A percentile compares a stretch with the other conserved stretches of the same genome.
Evolutionary conservation across 2,797 vertebrate genomes (phyloP).

Genomic region (Glyptemys insculpta): DNA sequence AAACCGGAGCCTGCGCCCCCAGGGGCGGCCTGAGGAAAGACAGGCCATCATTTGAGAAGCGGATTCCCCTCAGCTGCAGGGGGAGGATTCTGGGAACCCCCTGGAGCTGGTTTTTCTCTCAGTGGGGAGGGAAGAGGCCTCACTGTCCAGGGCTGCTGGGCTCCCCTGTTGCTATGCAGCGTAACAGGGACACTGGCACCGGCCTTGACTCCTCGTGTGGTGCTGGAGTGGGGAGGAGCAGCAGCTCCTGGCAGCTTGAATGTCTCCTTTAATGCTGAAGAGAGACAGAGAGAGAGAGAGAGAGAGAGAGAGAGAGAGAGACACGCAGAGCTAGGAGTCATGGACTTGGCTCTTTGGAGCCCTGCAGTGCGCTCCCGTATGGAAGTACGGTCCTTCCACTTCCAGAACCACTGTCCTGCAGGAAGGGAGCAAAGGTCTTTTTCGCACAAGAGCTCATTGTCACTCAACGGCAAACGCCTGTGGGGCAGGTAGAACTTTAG

Average conservation of each 20-base stretch:
- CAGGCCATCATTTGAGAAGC: too few relatives aligned
- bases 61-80: not conserved
- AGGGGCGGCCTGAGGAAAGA: not conserved
- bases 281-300: too few relatives aligned
- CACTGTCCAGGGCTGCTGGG: not conserved
- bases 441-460: not conserved
- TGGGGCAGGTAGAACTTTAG: too few relatives aligned
- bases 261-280: too few relatives aligned
- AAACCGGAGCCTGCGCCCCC: not conserved
- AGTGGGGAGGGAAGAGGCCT: not conserved
- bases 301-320: rapidly evolving
- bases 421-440: not conserved
- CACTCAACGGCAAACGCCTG: not conserved
- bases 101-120: not conserved
- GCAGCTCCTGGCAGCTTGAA: not conserved
- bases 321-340: not conserved
- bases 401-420: not conserved
- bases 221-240: not conserved
- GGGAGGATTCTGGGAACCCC: not conserved
- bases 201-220: not conserved
- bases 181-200: not conserved
- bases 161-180: not conserved
- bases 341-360: not conserved
- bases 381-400: not conserved
- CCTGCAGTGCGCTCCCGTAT: not conserved